phyloP scores from a whole-genome alignment of 2,797 vertebrate genomes.

The Enteromius paludinosus region DNA sequence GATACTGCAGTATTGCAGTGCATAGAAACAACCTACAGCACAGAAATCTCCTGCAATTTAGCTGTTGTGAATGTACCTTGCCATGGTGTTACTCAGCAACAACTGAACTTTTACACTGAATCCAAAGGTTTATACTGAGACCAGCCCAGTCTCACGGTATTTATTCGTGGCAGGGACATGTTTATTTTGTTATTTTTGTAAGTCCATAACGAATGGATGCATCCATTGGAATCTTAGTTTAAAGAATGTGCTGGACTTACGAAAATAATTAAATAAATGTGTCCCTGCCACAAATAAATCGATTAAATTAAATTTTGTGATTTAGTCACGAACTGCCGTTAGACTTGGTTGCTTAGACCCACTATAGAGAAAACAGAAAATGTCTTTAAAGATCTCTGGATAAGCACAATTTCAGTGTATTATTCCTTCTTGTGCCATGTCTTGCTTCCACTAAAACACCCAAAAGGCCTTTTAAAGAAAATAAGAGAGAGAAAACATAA shows the following conservation, averaged over 20 bases:
- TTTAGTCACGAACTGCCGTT: too few relatives aligned
- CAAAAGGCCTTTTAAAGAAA: not conserved
- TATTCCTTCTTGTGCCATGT: not conserved
- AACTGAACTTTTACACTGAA: not conserved
- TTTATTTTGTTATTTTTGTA: too few relatives aligned
- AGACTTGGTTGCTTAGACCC: too few relatives aligned
- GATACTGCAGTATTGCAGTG: not conserved
- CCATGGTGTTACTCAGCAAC: conserved; percentile 1
- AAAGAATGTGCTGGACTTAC: too few relatives aligned
- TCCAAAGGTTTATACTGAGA: not conserved
- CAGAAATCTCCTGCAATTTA: not conserved
- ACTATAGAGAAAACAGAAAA: not conserved
- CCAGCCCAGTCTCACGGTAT: too few relatives aligned
- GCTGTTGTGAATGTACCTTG: not conserved
- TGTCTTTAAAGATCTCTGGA: not conserved
- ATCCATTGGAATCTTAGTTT: too few relatives aligned
- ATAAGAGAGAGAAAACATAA: not conserved
- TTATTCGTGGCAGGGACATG: too few relatives aligned
- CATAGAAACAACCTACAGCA: not conserved
- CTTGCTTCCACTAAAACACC: not conserved
- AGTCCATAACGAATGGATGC: too few relatives aligned
- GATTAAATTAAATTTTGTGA: too few relatives aligned
- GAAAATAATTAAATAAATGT: too few relatives aligned
- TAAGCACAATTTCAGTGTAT: not conserved
- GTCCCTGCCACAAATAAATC: too few relatives aligned